Evolutionary conservation across 2,888 invertebrate genomes (phyloP).

Genomic region (Sinelater perroti): DNA sequence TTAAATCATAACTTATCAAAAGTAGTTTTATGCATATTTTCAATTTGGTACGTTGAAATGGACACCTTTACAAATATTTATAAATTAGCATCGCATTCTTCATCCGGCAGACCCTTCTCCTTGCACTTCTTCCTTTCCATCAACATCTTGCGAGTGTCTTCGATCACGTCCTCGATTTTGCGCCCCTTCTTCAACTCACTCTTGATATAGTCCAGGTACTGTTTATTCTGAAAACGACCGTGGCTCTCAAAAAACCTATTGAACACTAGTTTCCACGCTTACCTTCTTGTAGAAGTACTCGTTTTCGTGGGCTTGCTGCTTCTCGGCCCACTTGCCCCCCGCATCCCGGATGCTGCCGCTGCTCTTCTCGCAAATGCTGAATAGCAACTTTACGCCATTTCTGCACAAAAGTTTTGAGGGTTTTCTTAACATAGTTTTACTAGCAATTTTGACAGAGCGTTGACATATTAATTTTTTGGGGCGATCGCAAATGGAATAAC

Average conservation of each 20-base stretch:
- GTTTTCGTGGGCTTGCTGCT: conserved; percentile 37
- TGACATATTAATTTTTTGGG: too few relatives aligned
- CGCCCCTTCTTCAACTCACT: conserved; percentile 24
- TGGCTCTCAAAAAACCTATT: background rate
- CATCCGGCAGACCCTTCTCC: background rate
- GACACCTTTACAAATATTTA: background rate
- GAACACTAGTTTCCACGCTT: too few relatives aligned
- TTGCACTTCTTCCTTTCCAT: background rate
- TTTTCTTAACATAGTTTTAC: background rate
- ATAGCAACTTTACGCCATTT: background rate
- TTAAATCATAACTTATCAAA: too few relatives aligned
- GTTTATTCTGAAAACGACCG: conserved; percentile 13
- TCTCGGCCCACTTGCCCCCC: conserved; percentile 35
- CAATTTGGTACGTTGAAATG: too few relatives aligned
- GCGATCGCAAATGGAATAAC: too few relatives aligned
- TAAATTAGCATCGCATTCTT: background rate
- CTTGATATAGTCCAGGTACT: conserved; percentile 21
- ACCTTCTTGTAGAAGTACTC: conserved; percentile 42
- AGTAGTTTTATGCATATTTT: too few relatives aligned
- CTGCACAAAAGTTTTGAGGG: conserved; percentile 7
- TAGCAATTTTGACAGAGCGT: background rate
- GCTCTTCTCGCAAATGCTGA: background rate
- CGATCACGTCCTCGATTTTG: conserved; percentile 22
- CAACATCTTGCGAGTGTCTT: conserved; percentile 17
- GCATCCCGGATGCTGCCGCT: conserved; percentile 10